Base-by-base conservation (phyloP, 30 jellyfish, hydroid and myxozoan species). In the Pseudorhiza aurosa region DNA sequence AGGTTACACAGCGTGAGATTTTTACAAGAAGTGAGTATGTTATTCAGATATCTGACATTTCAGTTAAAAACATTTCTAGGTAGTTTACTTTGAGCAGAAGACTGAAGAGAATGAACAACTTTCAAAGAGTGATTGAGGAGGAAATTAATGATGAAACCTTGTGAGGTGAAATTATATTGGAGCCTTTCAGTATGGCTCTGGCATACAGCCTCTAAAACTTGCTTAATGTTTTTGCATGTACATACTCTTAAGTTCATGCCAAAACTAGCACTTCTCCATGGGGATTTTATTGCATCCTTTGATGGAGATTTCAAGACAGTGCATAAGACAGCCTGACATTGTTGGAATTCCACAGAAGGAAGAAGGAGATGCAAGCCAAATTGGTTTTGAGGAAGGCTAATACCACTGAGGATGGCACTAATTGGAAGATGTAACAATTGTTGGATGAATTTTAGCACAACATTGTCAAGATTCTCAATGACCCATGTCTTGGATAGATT, bases 141-240 rank as follows among this genome's bases (percentile, higher is more conserved):
- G 53, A 7, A 45, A 1, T 2, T 31, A 24, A 71, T 15, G 51
- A 71, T n/a, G 25, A 50, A 42, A 10, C 85, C 85, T 71, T 71
- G 85, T 2, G 75, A 71, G 14, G 75, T 45, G 27, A 71, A 39
- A 26, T 17, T 43, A 62, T 35, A 7, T 43, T 18, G 76, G 0
- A 45, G 85, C 25, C 44, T 47, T 4, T 71, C 85, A 18, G 72
- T 71, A 32, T 71, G 85, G 25, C 46, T 35, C 19, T 19, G 53
- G 32, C 75, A 50, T 14, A 29, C 85, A 17, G 55, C 71, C 55
- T 71, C 46, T 46, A 71, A 29, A 10, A 45, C 85, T 71, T 71
- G 74, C 47, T 45, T 71, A 8, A 50, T 71, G 27, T 71, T 71
- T 50, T 46, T 26, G 75, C 46, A 71, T 42, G 42, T 24, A 49